These are phyloP conservation scores for Novumbra hubbsi DNA, from an alignment of 2,797 vertebrate species.

Conservation along the genomic window DNA sequence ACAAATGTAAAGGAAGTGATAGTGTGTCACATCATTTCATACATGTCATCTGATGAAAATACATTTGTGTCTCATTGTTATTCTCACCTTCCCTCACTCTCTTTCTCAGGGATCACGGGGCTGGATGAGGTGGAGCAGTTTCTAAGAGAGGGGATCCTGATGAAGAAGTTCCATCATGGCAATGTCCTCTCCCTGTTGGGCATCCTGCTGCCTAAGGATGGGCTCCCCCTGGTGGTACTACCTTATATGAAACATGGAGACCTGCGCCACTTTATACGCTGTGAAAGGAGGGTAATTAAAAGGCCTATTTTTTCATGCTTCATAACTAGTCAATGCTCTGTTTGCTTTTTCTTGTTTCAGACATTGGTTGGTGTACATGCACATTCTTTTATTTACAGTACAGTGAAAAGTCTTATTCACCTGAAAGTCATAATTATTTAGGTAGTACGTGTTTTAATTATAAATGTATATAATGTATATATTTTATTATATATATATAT, in stretches of 20 bases:
- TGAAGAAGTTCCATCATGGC: slow-evolving; percentile 90
- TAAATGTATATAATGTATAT: too few species aligned
- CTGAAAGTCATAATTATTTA: too few species aligned
- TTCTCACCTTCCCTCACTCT: neutral
- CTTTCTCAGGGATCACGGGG: slow-evolving; percentile 86
- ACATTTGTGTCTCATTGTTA: too few species aligned
- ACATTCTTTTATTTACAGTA: too few species aligned
- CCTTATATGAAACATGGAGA: slow-evolving; percentile 96
- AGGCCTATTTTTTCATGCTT: neutral
- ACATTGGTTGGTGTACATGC: too few species aligned
- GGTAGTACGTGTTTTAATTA: too few species aligned
- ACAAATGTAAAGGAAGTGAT: too few species aligned
- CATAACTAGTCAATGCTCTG: neutral
- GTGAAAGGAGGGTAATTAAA: slow-evolving; percentile 80
- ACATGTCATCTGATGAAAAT: too few species aligned
- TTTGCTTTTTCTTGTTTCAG: too few species aligned
- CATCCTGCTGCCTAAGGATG: slow-evolving; percentile 85
- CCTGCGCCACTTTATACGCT: slow-evolving; percentile 89
- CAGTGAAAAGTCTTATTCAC: too few species aligned
- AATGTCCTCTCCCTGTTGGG: slow-evolving; percentile 91
- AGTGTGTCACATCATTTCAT: too few species aligned
- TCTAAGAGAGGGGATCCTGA: slow-evolving; percentile 91
- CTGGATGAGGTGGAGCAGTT: slow-evolving; percentile 92
- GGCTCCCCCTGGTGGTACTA: slow-evolving; percentile 88
- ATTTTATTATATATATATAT: too few species aligned